Conservation (phyloP, 2,888 invertebrate species). For the Agriotes lineatus region DNA sequence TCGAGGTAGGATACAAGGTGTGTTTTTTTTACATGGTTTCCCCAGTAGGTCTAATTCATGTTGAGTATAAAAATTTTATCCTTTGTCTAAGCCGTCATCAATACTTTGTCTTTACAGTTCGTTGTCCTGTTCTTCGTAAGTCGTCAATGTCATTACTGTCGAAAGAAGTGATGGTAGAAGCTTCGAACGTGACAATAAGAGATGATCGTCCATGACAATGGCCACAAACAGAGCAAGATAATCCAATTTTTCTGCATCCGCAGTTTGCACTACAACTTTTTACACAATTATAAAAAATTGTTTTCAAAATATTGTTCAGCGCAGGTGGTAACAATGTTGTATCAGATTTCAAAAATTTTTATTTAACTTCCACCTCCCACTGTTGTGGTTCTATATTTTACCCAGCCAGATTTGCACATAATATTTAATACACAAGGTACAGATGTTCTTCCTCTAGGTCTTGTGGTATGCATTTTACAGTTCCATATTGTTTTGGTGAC, state of each 20-base stretch:
- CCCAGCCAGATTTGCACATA: too few relatives aligned
- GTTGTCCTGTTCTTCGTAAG: neutral
- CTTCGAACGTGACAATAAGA: neutral
- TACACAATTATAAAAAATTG: neutral
- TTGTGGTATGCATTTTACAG: too few relatives aligned
- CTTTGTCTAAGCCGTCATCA: neutral
- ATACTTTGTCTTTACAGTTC: neutral
- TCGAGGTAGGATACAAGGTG: neutral
- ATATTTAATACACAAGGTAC: too few relatives aligned
- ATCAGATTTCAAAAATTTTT: neutral
- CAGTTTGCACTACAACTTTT: neutral
- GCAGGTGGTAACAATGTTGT: conserved; percentile 4
- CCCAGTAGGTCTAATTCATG: too few relatives aligned
- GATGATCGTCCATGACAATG: neutral
- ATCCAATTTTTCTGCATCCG: neutral
- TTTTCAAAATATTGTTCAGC: neutral
- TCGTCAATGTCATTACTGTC: too few relatives aligned
- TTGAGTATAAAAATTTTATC: too few relatives aligned
- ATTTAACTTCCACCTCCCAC: neutral
- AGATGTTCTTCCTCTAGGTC: too few relatives aligned
- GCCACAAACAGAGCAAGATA: neutral
- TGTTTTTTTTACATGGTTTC: neutral
- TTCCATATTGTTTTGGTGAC: too few relatives aligned
- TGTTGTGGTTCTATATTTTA: too few relatives aligned
- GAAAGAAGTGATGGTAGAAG: too few relatives aligned